Evolutionary conservation across 2,797 vertebrate genomes (phyloP).

Genomic region (Brachyrhaphis roseni): DNA sequence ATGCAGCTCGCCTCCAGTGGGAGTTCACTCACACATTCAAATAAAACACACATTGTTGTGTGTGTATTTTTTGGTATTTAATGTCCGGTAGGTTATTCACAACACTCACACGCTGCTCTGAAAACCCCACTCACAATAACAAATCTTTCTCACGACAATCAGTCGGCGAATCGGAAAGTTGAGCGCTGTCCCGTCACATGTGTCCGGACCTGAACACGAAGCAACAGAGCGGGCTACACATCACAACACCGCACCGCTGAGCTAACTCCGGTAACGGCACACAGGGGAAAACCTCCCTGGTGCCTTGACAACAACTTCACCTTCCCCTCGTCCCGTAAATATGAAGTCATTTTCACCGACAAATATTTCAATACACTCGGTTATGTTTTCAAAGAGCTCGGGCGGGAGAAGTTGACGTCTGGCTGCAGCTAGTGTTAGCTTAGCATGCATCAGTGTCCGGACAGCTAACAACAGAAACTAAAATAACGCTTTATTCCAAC

Average conservation of each 20-base stretch:
- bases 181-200: constrained; percentile 31
- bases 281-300: background rate
- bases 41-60: background rate
- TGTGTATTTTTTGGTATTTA: background rate
- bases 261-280: constrained; percentile 24
- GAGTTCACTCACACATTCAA: background rate
- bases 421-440: constrained; percentile 63
- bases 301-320: background rate
- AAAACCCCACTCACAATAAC: background rate
- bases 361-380: constrained; percentile 20
- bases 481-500: background rate
- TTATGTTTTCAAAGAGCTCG: constrained; percentile 68
- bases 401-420: constrained; percentile 73
- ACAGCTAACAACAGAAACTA: background rate
- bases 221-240: constrained; percentile 33
- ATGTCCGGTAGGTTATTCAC: background rate
- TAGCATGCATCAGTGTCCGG: constrained; percentile 26
- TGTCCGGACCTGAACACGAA: constrained; percentile 31
- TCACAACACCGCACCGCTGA: constrained; percentile 30
- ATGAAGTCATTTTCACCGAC: background rate
- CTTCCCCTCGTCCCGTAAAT: background rate
- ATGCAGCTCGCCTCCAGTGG: background rate
- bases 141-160: no score
- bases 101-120: background rate
- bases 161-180: background rate